Evolutionary conservation across 2,113 vertebrate genomes (phyloP).

Genomic region (Otis tarda): DNA sequence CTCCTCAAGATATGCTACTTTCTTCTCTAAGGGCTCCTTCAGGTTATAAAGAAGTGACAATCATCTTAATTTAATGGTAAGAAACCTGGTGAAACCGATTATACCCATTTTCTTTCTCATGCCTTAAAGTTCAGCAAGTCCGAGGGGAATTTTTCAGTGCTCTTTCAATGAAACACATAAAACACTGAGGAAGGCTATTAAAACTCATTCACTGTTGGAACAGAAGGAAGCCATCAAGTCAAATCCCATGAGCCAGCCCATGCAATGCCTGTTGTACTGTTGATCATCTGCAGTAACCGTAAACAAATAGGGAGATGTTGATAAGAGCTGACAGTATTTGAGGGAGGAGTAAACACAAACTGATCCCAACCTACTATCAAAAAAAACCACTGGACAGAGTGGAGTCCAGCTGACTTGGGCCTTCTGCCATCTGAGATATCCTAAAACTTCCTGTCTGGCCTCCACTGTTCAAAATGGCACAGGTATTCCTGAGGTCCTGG

Average conservation of each 20-base stretch:
- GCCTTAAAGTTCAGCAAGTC: neutral
- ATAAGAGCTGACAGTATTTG: neutral
- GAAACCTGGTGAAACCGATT: neutral
- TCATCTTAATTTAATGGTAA: neutral
- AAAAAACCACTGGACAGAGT: neutral
- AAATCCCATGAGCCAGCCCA: neutral
- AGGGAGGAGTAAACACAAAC: neutral
- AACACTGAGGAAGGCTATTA: neutral
- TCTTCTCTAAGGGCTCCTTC: neutral
- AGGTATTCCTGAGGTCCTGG: neutral
- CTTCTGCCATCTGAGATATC: neutral
- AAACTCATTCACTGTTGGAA: neutral
- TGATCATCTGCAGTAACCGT: neutral
- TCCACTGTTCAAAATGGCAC: neutral
- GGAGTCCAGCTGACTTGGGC: neutral
- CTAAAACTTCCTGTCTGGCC: neutral
- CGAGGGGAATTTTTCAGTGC: neutral
- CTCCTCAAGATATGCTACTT: neutral
- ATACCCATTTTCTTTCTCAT: neutral
- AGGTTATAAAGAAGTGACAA: rapidly evolving
- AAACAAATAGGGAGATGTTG: neutral
- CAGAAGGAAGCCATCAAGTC: neutral
- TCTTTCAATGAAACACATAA: neutral
- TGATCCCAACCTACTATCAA: neutral
- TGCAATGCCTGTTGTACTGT: neutral